Evolutionary conservation across 2,888 invertebrate genomes (phyloP).

Genomic region (Amphimallon solstitiale): DNA sequence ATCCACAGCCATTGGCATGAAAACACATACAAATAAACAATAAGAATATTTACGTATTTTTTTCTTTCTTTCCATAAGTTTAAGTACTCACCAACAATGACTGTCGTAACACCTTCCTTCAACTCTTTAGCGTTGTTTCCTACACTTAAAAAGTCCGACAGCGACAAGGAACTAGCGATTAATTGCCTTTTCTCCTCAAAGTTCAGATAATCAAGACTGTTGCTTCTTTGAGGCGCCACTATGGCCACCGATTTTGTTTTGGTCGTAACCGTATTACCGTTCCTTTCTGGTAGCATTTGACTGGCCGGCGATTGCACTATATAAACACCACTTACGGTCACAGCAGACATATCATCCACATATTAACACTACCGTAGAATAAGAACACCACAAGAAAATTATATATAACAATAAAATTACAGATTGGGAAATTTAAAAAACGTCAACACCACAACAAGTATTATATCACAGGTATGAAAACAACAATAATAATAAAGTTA

Average conservation of each 20-base stretch:
- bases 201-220: slow-evolving; percentile 88
- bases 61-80: not conserved
- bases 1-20: too few species aligned
- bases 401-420: too few species aligned
- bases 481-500: too few species aligned
- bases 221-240: slow-evolving; percentile 79
- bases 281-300: slow-evolving; percentile 55
- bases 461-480: too few species aligned
- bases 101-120: slow-evolving; percentile 57
- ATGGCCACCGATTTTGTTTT: slow-evolving; percentile 72
- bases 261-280: slow-evolving; percentile 42
- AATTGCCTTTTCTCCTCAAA: slow-evolving; percentile 91
- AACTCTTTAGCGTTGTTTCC: slow-evolving; percentile 49
- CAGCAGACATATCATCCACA: slow-evolving; percentile 51
- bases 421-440: too few species aligned
- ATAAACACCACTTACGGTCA: slow-evolving; percentile 56
- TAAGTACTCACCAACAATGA: slow-evolving; percentile 59
- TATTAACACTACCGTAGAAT: not conserved
- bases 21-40: not conserved
- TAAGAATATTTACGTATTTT: too few species aligned
- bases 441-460: too few species aligned
- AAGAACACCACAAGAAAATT: slow-evolving; percentile 1
- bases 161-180: slow-evolving; percentile 86
- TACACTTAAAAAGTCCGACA: slow-evolving; percentile 76
- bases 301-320: slow-evolving; percentile 50